phyloP scores from a whole-genome alignment of 2,888 invertebrate genomes.

The Drosophila anomelani region DNA sequence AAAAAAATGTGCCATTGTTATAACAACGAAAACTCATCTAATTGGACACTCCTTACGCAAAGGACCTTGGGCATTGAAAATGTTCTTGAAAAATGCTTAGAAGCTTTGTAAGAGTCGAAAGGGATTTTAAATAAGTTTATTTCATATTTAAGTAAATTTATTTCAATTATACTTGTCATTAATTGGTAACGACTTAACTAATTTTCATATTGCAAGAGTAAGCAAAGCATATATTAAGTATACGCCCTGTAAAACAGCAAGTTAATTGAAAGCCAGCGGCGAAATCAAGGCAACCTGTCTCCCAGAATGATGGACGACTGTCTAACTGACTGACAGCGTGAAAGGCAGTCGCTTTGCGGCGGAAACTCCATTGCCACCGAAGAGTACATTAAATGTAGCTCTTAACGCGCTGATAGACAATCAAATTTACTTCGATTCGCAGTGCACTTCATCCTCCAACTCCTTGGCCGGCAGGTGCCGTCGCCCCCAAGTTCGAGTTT shows the following conservation, averaged over 20 bases:
- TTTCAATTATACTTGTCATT: background rate
- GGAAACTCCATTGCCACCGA: constrained; percentile 36
- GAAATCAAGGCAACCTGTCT: constrained; percentile 39
- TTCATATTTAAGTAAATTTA: background rate
- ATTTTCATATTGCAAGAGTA: background rate
- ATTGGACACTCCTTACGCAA: constrained; percentile 25
- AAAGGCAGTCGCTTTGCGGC: constrained; percentile 37
- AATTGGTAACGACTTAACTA: background rate
- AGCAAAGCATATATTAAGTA: constrained; percentile 5
- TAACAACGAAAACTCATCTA: constrained; percentile 19
- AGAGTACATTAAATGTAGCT: constrained; percentile 54
- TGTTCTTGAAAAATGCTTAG: background rate
- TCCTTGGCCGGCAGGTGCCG: constrained; percentile 25
- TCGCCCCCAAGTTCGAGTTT: background rate
- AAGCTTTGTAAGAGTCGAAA: background rate
- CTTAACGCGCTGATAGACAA: constrained; percentile 60
- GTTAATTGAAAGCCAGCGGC: constrained; percentile 46
- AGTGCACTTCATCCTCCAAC: constrained; percentile 26
- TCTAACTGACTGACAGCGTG: constrained; percentile 12
- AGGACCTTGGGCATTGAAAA: background rate
- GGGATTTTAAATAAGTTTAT: too few species aligned
- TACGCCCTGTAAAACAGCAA: constrained; percentile 6
- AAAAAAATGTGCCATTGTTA: constrained; percentile 19
- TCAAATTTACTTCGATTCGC: constrained; percentile 55
- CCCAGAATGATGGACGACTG: constrained; percentile 24